A percentile compares a stretch with the other conserved stretches of the same genome.
These are phyloP conservation scores for Atrichornis clamosus DNA, from an alignment of 2,113 vertebrate genomes.

Conservation along the genomic window DNA sequence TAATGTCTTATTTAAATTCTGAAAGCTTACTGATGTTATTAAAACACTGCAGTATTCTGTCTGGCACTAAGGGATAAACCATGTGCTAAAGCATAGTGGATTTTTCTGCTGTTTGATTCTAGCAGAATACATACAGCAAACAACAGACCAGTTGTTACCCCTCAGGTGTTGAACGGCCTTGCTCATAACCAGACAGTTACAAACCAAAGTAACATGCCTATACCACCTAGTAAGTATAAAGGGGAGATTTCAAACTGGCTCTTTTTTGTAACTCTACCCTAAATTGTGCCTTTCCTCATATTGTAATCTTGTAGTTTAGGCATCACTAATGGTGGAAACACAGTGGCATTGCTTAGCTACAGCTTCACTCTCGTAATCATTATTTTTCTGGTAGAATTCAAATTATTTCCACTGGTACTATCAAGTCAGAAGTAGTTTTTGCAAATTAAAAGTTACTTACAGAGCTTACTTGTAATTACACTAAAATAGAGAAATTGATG, in stretches of 20 bases:
- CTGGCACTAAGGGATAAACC: neutral
- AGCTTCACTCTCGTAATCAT: neutral
- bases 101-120: neutral
- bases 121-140: neutral
- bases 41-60: neutral
- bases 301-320: neutral
- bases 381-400: neutral
- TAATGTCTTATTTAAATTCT: neutral
- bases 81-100: neutral
- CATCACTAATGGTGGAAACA: neutral
- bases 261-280: neutral
- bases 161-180: neutral
- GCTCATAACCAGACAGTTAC: neutral
- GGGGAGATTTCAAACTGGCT: neutral
- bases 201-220: neutral
- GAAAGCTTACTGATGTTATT: neutral
- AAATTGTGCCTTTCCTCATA: neutral
- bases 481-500: neutral
- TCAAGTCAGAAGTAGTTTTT: neutral
- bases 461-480: neutral
- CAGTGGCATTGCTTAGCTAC: neutral
- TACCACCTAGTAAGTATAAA: neutral
- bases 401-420: neutral
- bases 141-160: neutral
- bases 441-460: neutral